Percentiles rank a stretch among this genome's conserved stretches.
These are phyloP conservation scores for Telmatochromis sp. DNA, from an alignment of 2,113 vertebrate genomes.

Conservation along the genomic window DNA sequence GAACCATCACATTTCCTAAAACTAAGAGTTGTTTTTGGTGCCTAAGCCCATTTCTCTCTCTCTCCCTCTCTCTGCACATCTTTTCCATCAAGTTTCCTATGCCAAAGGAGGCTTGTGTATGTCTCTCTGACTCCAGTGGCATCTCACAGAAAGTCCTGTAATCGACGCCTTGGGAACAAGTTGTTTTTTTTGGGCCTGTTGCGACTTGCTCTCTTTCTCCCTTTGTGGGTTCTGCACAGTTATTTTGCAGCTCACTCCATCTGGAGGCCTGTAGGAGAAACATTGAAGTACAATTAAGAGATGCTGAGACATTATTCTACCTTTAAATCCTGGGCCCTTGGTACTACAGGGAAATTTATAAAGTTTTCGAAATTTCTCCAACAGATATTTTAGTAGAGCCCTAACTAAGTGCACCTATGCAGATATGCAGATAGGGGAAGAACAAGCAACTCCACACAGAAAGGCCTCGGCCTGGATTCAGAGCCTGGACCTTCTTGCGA, in stretches of 20 bases:
- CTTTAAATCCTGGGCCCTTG: neutral
- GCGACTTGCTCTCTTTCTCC: neutral
- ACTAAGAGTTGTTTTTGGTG: neutral
- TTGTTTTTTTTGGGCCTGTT: accelerated
- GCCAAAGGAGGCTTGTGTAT: accelerated
- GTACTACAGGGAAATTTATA: accelerated
- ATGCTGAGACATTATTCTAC: neutral
- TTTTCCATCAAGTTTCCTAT: neutral
- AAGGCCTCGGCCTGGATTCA: no score
- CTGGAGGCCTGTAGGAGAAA: neutral
- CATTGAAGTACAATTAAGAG: neutral
- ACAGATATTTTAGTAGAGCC: neutral
- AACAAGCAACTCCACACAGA: no score
- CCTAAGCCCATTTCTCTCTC: neutral
- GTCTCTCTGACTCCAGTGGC: neutral
- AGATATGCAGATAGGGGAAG: neutral
- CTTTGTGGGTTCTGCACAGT: neutral
- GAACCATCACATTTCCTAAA: neutral
- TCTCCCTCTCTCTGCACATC: accelerated
- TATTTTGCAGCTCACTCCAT: neutral
- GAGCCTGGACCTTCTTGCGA: no score
- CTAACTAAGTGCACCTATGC: neutral
- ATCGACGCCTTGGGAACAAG: neutral
- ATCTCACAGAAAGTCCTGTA: neutral
- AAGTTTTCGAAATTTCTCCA: neutral